Evolutionary conservation across 2,888 invertebrate genomes (phyloP).

Genomic region (Torymus aiolomorphi): DNA sequence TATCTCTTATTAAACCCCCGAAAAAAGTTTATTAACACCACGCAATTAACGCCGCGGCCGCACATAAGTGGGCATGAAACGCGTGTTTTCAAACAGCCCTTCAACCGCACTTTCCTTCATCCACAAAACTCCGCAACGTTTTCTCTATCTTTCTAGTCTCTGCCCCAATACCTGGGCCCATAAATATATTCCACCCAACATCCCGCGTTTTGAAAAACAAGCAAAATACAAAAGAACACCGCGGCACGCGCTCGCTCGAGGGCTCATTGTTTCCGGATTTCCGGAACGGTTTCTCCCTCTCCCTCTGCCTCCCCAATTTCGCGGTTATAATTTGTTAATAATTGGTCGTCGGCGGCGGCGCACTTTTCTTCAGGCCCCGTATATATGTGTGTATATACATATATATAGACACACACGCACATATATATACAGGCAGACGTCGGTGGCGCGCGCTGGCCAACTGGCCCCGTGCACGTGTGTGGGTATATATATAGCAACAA

Average conservation of each 20-base stretch:
- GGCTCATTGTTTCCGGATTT: slow-evolving; percentile 66
- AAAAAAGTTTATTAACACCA: too few relatives aligned
- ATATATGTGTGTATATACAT: neutral
- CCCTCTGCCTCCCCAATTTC: slow-evolving; percentile 62
- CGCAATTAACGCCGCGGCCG: too few relatives aligned
- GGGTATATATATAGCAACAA: slow-evolving; percentile 57
- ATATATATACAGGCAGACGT: neutral
- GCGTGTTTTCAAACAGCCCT: too few relatives aligned
- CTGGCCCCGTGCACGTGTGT: slow-evolving; percentile 70
- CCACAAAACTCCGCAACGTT: too few relatives aligned
- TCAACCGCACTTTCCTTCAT: too few relatives aligned
- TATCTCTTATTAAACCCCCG: too few relatives aligned
- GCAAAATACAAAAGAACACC: neutral
- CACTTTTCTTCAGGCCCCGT: slow-evolving; percentile 31
- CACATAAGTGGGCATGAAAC: too few relatives aligned
- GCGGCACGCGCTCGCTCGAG: neutral
- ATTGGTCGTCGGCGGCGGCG: slow-evolving; percentile 68
- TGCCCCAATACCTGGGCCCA: too few relatives aligned
- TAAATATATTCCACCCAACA: neutral
- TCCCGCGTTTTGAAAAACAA: slow-evolving; percentile 14
- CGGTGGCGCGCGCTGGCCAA: slow-evolving; percentile 69
- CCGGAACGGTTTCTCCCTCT: slow-evolving; percentile 60
- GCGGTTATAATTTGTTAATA: slow-evolving; percentile 72
- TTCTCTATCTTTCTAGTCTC: too few relatives aligned
- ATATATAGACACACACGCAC: neutral